A percentile compares a stretch with the other conserved stretches of the same genome.
phyloP scores from a whole-genome alignment of 2,797 vertebrate genomes.

The Sandelia bainsii region DNA sequence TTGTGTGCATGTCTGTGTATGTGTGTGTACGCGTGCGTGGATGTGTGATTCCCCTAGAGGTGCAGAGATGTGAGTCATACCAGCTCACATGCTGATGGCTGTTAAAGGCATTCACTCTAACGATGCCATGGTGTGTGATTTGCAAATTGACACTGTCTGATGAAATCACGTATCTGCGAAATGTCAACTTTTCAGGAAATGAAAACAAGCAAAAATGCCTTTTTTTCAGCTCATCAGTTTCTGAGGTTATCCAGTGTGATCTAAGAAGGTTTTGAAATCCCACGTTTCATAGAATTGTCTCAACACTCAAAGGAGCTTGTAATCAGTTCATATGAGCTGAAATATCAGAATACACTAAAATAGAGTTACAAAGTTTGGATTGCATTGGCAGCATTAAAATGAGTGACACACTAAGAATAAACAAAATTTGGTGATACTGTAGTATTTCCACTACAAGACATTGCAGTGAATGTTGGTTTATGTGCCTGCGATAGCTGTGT shows the following conservation, averaged over 20 bases:
- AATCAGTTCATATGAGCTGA: not conserved
- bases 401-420: too few species aligned
- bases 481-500: too few species aligned
- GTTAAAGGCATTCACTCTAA: conserved; percentile 39
- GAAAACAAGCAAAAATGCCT: conserved; percentile 31
- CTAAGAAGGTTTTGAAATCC: conserved; percentile 1
- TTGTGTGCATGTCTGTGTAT: conserved; percentile 43
- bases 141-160: conserved; percentile 58
- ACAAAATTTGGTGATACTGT: too few species aligned
- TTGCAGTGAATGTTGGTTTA: too few species aligned
- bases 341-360: not conserved
- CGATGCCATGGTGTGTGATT: conserved; percentile 62
- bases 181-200: conserved; percentile 63
- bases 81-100: conserved; percentile 58
- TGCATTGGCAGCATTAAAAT: not conserved
- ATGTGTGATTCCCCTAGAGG: conserved; percentile 59
- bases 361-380: not conserved
- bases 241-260: not conserved
- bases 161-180: conserved; percentile 43
- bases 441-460: too few species aligned
- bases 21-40: conserved; percentile 53
- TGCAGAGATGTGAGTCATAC: conserved; percentile 75
- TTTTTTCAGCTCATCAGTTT: conserved; percentile 15
- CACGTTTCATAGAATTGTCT: conserved; percentile 3
- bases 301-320: conserved; percentile 12